Percentiles rank a stretch among this genome's conserved stretches.
phyloP scores from a whole-genome alignment of 2,888 invertebrate genomes.

The Hofmannophila pseudospretella region DNA sequence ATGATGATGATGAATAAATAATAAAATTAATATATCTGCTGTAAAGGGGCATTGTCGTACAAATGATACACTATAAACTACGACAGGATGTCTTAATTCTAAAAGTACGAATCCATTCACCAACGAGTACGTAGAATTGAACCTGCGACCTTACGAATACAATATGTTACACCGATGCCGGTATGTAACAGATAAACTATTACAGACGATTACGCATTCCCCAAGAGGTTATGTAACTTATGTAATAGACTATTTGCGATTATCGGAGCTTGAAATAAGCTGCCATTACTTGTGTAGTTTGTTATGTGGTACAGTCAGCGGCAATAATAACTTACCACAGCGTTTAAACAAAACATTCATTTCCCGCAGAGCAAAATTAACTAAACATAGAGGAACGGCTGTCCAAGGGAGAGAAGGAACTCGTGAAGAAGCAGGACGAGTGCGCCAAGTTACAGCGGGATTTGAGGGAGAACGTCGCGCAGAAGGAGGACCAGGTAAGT shows the following conservation, averaged over 20 bases:
- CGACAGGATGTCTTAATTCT: no score
- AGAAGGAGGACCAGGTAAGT: constrained; percentile 92
- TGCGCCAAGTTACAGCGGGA: constrained; percentile 95
- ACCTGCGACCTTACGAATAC: no score
- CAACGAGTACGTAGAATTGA: no score
- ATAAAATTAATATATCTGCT: no score
- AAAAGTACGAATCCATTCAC: no score
- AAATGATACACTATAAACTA: no score
- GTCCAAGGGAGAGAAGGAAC: constrained; percentile 93
- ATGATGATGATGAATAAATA: no score
- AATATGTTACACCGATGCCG: not conserved
- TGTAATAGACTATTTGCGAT: not conserved
- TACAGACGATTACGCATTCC: not conserved
- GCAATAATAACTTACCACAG: no score
- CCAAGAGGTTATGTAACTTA: not conserved
- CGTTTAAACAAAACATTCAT: no score
- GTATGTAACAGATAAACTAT: not conserved
- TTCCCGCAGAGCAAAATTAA: no score
- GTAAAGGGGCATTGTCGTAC: no score
- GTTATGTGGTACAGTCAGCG: no score
- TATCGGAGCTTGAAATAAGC: constrained; percentile 9
- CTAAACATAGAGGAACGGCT: constrained; percentile 94
- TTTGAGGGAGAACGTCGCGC: constrained; percentile 93
- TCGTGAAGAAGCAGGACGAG: constrained; percentile 93
- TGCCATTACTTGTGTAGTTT: constrained; percentile 2